Evolutionary conservation across 2,888 invertebrate species (phyloP).

Genomic region (Elysia crispata): DNA sequence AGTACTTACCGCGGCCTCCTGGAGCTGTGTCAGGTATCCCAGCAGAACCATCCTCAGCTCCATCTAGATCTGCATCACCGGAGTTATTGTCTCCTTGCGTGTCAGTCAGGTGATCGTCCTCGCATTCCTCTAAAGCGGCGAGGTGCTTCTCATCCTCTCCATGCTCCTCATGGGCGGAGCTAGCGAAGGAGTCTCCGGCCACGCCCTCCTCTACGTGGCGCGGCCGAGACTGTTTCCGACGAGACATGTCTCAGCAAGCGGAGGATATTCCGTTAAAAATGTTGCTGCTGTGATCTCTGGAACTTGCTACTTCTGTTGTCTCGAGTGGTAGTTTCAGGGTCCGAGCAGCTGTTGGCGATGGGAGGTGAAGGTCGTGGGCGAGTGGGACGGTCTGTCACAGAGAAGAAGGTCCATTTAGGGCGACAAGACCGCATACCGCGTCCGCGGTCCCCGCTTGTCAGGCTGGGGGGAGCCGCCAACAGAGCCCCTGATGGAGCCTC

Average conservation of each 20-base stretch:
- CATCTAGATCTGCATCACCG: neutral
- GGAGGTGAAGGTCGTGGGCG: neutral
- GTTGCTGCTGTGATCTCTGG: too few species aligned
- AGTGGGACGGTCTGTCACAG: neutral
- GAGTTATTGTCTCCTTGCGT: neutral
- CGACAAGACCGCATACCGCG: constrained; percentile 12
- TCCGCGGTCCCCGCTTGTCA: too few species aligned
- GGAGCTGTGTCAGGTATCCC: too few species aligned
- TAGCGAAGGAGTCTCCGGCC: neutral
- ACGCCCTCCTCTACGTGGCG: constrained; percentile 47
- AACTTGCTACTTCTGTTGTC: too few species aligned
- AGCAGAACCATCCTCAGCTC: too few species aligned
- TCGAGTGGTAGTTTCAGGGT: too few species aligned
- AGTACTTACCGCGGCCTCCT: too few species aligned
- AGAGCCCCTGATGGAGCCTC: too few species aligned
- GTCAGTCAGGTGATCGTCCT: too few species aligned
- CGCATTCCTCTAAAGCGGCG: neutral
- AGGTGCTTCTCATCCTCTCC: neutral
- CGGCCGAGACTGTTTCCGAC: constrained; percentile 53
- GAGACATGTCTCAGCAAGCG: constrained; percentile 38
- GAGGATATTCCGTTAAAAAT: too few species aligned
- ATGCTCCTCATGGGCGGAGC: neutral
- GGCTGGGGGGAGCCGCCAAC: too few species aligned
- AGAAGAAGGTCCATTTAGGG: neutral
- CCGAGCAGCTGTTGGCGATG: neutral